Conservation (phyloP, 1,140 invertebrate species). For the Diplogasteroides magnus region DNA sequence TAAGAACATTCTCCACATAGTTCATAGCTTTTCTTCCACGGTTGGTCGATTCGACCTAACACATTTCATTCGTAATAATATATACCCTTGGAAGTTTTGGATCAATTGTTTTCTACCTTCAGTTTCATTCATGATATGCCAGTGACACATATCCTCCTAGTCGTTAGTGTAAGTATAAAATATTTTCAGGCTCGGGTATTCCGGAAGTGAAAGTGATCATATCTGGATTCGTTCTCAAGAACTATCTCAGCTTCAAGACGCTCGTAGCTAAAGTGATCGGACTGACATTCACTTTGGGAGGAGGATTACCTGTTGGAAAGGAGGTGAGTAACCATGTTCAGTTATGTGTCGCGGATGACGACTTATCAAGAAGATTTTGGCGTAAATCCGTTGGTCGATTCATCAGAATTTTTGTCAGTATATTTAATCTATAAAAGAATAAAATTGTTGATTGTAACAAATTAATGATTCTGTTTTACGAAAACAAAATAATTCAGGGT, state of each 20-base stretch:
- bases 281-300: conserved; percentile 85
- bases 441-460: too few relatives aligned
- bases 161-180: not conserved
- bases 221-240: conserved; percentile 86
- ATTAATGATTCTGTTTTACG: too few relatives aligned
- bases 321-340: conserved; percentile 61
- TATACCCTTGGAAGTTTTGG: not conserved
- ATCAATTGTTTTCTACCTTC: not conserved
- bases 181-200: conserved; percentile 80
- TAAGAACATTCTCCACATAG: conserved; percentile 63
- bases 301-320: conserved; percentile 90
- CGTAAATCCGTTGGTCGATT: not conserved
- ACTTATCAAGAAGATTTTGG: not conserved
- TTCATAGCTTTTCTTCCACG: not conserved
- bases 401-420: not conserved
- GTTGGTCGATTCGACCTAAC: not conserved
- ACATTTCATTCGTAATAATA: not conserved
- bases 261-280: conserved; percentile 65
- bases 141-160: not conserved
- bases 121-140: not conserved
- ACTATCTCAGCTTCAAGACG: conserved; percentile 89
- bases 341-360: not conserved
- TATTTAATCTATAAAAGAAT: not conserved
- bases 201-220: conserved; percentile 98
- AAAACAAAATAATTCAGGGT: conserved; percentile 26